Percentiles rank a stretch among this genome's conserved stretches.
These are phyloP conservation scores for Lordiphosa mommai DNA, from an alignment of 1,140 invertebrate species.

Conservation along the genomic window DNA sequence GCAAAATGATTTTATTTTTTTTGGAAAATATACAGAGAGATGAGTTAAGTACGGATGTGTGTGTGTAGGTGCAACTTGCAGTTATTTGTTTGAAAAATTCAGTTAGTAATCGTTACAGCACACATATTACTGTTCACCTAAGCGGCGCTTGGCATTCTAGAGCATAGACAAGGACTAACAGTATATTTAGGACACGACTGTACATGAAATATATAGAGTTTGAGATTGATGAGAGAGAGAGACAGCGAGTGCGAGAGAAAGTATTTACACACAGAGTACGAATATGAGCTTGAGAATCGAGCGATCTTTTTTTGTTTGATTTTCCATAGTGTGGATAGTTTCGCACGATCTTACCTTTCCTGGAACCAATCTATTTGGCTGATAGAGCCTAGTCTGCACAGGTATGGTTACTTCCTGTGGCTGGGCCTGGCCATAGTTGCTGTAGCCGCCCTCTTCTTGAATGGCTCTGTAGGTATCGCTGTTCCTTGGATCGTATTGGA, in stretches of 20 bases:
- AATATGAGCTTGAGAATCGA: constrained; percentile 26
- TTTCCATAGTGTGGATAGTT: constrained; percentile 16
- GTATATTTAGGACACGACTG: constrained; percentile 30
- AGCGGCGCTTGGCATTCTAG: no score
- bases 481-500: constrained; percentile 90
- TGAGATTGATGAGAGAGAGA: constrained; percentile 33
- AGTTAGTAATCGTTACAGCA: background rate
- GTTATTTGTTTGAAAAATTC: constrained; percentile 1
- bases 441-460: constrained; percentile 85
- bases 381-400: constrained; percentile 87
- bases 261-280: constrained; percentile 19
- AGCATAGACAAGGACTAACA: constrained; percentile 23
- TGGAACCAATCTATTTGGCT: constrained; percentile 82
- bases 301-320: constrained; percentile 24
- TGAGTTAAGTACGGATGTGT: constrained; percentile 60
- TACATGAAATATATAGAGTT: constrained; percentile 28
- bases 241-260: constrained; percentile 32
- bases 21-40: constrained; percentile 68
- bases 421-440: constrained; percentile 79
- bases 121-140: constrained; percentile 23
- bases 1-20: constrained; percentile 9
- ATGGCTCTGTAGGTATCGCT: constrained; percentile 91
- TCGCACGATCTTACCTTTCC: constrained; percentile 81
- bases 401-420: constrained; percentile 85
- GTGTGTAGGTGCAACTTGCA: constrained; percentile 11